Percentiles rank a stretch among this genome's conserved stretches.
phyloP scores from a whole-genome alignment of 2,888 invertebrate species.

The Netelia fuscicornis region DNA sequence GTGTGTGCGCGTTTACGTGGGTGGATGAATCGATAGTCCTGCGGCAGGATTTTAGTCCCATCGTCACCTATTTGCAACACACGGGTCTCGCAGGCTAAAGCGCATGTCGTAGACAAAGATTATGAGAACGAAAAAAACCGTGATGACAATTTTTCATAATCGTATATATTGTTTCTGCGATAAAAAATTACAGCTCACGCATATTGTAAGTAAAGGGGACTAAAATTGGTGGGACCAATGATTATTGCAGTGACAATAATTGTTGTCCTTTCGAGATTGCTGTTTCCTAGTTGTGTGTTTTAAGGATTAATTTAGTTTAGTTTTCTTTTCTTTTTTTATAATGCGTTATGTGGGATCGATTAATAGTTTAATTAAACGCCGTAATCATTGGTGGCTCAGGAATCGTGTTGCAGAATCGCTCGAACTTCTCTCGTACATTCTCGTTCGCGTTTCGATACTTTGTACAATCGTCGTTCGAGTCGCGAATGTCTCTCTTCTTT shows the following conservation, averaged over 20 bases:
- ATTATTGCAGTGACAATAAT: constrained; percentile 49
- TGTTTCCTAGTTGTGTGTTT: constrained; percentile 6
- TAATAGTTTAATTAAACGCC: constrained; percentile 6
- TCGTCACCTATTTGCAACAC: constrained; percentile 34
- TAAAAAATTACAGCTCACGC: constrained; percentile 69
- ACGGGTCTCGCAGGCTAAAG: neutral
- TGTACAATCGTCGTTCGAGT: constrained; percentile 32
- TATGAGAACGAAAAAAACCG: neutral
- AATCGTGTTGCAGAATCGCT: constrained; percentile 37
- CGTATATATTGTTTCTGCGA: constrained; percentile 65
- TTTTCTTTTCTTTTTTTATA: constrained; percentile 24
- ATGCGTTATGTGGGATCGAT: constrained; percentile 47
- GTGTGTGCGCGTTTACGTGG: neutral
- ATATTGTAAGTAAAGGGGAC: constrained; percentile 48
- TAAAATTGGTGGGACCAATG: constrained; percentile 4
- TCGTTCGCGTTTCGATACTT: constrained; percentile 17
- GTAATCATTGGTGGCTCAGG: constrained; percentile 43
- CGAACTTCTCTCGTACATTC: constrained; percentile 19
- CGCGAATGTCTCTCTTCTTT: constrained; percentile 3
- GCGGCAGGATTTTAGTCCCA: constrained; percentile 52
- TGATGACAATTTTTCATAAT: constrained; percentile 42
- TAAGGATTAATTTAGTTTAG: neutral
- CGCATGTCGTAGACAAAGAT: constrained; percentile 13
- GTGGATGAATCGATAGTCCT: constrained; percentile 61
- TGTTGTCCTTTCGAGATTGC: constrained; percentile 20